These are phyloP conservation scores for Zoroaster sp. DNA, from an alignment of 53 echinoderm and acorn worm species.

Conservation along the genomic window DNA sequence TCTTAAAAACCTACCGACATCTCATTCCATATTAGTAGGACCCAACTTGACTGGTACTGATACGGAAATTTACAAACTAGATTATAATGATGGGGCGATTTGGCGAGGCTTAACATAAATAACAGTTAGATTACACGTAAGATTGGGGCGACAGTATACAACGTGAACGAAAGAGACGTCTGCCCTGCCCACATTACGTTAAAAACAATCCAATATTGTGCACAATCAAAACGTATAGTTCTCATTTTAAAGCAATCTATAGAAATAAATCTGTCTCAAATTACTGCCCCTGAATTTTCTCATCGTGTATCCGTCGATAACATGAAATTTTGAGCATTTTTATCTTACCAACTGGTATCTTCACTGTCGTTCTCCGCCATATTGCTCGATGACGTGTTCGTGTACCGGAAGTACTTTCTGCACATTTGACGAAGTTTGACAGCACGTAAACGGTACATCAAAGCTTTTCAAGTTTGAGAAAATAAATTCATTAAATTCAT, in stretches of 20 bases:
- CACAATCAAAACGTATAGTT: not conserved
- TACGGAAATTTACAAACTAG: too few relatives aligned
- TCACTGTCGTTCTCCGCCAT: constrained; percentile 94
- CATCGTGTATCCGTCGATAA: not conserved
- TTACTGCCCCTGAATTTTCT: not conserved
- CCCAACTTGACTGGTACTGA: too few relatives aligned
- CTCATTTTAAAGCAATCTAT: not conserved
- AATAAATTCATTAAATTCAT: too few relatives aligned
- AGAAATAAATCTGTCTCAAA: not conserved
- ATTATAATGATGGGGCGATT: not conserved
- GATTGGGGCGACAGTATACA: not conserved
- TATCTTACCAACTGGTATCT: constrained; percentile 91
- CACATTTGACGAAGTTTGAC: not conserved
- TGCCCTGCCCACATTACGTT: constrained; percentile 48
- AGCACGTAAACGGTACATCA: not conserved
- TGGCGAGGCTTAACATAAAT: not conserved
- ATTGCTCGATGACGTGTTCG: constrained; percentile 80
- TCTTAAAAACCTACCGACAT: too few relatives aligned
- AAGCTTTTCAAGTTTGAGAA: too few relatives aligned
- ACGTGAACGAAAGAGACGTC: not conserved
- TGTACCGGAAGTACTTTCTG: constrained; percentile 4
- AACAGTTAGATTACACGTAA: too few relatives aligned
- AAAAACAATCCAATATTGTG: constrained; percentile 5
- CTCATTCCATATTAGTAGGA: too few relatives aligned
- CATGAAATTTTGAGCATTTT: constrained; percentile 16